Evolutionary conservation across 2,113 vertebrate genomes (phyloP), one percentile per base, ranked within the genome.

Genomic region (Myrmecophaga tridactyla): DNA sequence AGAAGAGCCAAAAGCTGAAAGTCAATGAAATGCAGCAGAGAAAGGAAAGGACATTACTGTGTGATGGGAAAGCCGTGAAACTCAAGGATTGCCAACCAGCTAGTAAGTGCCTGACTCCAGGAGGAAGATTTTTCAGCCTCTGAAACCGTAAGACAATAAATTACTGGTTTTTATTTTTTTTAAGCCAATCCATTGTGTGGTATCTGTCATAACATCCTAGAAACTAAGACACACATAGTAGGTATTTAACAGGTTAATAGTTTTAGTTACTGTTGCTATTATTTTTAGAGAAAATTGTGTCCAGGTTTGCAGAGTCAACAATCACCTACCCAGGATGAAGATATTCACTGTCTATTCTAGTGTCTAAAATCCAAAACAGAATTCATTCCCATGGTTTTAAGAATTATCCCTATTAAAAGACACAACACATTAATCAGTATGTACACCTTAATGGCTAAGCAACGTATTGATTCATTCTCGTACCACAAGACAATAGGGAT

Each of bases 311-410:
- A 85, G 48, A 94, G 53, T 3, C 53, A 17, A n/a, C 7, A 73
- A 77, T 65, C 76, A 36, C 17, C 60, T 29, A 56, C 3, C 39
- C 41, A 84, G 46, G 67, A 9, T 69, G 29, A 94, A 46, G 11
- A 6, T 43, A 62, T 43, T 85, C 56, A 86, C n/a, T 86, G 63
- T 14, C 36, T 82, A 2, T 39, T 81, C n/a, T 20, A 77, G 53
- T n/a, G 27, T 29, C 62, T 94, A 69, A 89, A 89, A 25, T 65
- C 18, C 86, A 91, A 97, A 89, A 18, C 46, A 94, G 67, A 89
- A 89, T 39, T 84, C 58, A 93, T 62, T 76, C n/a, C 29, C 43
- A 36, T 27, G 14, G 15, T 17, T 82, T 95, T 75, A 88, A 92
- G 56, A 36, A 46, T 76, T 62, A 29, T 91, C 21, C 34, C 31